phyloP scores from a whole-genome alignment of 1,140 invertebrate species.

The Glossosoma conforme region DNA sequence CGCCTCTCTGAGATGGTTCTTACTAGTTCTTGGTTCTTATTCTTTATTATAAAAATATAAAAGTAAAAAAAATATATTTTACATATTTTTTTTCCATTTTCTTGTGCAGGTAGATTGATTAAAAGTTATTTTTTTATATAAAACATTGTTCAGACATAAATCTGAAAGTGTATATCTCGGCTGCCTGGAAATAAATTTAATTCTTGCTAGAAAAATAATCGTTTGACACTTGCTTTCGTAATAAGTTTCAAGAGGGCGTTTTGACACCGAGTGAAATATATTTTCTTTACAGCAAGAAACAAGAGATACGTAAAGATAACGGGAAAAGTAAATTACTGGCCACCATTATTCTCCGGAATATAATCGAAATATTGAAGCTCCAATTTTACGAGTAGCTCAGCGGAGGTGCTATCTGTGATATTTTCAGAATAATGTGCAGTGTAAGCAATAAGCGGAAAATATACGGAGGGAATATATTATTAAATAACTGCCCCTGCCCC shows the following conservation, averaged over 20 bases:
- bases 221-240: constrained; percentile 18
- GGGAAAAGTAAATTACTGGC: constrained; percentile 18
- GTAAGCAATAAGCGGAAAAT: too few species aligned
- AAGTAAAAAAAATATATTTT: too few species aligned
- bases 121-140: too few species aligned
- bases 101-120: too few species aligned
- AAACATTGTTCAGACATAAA: constrained; percentile 18
- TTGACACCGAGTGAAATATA: constrained; percentile 15
- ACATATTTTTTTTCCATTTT: too few species aligned
- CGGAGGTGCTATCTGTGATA: background rate
- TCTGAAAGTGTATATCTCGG: constrained; percentile 19
- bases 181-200: constrained; percentile 20
- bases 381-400: background rate
- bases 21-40: too few species aligned
- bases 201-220: constrained; percentile 20
- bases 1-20: too few species aligned
- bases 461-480: too few species aligned
- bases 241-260: constrained; percentile 18
- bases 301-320: constrained; percentile 17
- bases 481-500: too few species aligned
- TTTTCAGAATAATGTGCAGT: constrained; percentile 4
- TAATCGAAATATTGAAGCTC: constrained; percentile 1
- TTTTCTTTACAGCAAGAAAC: constrained; percentile 20
- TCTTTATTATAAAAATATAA: too few species aligned
- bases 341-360: constrained; percentile 8